Percentiles rank a stretch among this genome's conserved stretches.
phyloP scores from a whole-genome alignment of 2,888 invertebrate genomes.

The Formica aserva region DNA sequence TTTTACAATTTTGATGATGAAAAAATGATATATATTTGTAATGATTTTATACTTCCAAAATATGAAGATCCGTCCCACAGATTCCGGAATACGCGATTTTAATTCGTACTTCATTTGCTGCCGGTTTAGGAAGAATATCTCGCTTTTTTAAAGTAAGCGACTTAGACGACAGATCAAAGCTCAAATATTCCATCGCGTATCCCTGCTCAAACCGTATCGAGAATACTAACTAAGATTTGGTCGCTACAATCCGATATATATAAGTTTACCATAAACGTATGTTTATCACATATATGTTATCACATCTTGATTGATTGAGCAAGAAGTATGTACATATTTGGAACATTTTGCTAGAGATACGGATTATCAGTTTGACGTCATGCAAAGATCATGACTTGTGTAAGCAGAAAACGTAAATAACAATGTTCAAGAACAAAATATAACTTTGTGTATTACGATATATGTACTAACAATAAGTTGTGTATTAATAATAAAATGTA shows the following conservation, averaged over 20 bases:
- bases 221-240: not conserved
- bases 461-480: not conserved
- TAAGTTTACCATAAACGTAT: not conserved
- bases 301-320: not conserved
- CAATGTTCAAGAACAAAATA: not conserved
- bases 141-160: slow-evolving; percentile 74
- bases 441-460: not conserved
- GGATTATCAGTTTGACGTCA: not conserved
- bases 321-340: not conserved
- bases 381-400: not conserved
- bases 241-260: not conserved
- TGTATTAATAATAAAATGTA: not conserved
- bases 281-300: not conserved
- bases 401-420: not conserved
- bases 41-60: slow-evolving; percentile 87
- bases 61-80: slow-evolving; percentile 92
- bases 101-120: slow-evolving; percentile 88
- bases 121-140: slow-evolving; percentile 79
- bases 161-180: slow-evolving; percentile 78
- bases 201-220: not conserved
- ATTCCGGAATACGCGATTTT: slow-evolving; percentile 90
- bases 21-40: not conserved
- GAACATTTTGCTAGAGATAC: not conserved
- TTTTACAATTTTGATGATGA: not conserved
- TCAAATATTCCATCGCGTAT: slow-evolving; percentile 80